Percentiles rank a stretch among this genome's conserved stretches.
These are phyloP conservation scores for Macquaria australasica DNA, from an alignment of 2,113 vertebrate genomes.

Conservation along the genomic window DNA sequence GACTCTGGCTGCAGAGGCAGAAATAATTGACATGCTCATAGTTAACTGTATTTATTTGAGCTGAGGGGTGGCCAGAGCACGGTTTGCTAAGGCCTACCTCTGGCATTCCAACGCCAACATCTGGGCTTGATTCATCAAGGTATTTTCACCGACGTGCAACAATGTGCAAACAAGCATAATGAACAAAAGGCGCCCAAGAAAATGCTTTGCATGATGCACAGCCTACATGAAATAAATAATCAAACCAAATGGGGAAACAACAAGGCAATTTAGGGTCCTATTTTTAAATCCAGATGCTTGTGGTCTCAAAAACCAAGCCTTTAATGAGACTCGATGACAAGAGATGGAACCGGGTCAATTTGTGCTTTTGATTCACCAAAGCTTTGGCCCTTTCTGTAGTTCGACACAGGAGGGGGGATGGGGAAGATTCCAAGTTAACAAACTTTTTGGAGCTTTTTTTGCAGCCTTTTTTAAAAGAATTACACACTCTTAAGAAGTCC, in stretches of 20 bases:
- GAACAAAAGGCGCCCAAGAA: conserved; percentile 57
- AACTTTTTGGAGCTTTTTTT: conserved; percentile 49
- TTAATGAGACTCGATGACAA: conserved; percentile 75
- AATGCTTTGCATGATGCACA: conserved; percentile 56
- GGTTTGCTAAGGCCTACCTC: conserved; percentile 68
- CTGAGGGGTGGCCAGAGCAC: conserved; percentile 62
- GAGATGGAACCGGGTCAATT: conserved; percentile 69
- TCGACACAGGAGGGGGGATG: conserved; percentile 40
- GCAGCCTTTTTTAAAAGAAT: conserved; percentile 33
- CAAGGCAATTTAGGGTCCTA: conserved; percentile 63
- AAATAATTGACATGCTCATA: conserved; percentile 72
- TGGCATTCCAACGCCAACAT: conserved; percentile 73
- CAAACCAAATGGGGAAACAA: conserved; percentile 68
- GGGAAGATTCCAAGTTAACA: conserved; percentile 61
- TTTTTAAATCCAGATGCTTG: conserved; percentile 76
- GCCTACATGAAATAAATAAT: conserved; percentile 73
- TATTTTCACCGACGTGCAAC: conserved; percentile 72
- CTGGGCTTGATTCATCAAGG: conserved; percentile 80
- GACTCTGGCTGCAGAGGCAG: conserved; percentile 71
- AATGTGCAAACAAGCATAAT: conserved; percentile 75
- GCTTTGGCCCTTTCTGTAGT: conserved; percentile 59
- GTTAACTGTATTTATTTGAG: conserved; percentile 75
- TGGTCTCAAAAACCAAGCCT: conserved; percentile 60
- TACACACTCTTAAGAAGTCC: conserved; percentile 20
- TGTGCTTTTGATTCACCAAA: conserved; percentile 69